These are phyloP conservation scores for Trochalopteron elliotii DNA, from an alignment of 2,113 vertebrate genomes.

Conservation along the genomic window DNA sequence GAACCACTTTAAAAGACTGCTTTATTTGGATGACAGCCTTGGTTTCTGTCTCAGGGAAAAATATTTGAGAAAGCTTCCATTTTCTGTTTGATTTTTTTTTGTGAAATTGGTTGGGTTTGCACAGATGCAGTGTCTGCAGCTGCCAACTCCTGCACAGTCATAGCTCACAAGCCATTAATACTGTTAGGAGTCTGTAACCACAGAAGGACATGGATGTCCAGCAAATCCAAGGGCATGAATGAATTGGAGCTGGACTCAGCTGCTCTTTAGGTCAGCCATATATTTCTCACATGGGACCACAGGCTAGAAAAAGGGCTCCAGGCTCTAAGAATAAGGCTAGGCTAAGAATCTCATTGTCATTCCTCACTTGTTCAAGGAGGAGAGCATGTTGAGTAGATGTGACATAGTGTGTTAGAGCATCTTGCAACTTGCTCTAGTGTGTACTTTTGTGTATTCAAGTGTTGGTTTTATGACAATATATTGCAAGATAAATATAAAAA, in stretches of 20 bases:
- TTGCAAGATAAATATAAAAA: neutral
- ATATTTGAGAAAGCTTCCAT: neutral
- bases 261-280: neutral
- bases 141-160: neutral
- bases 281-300: neutral
- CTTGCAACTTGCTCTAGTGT: neutral
- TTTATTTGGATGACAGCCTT: neutral
- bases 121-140: neutral
- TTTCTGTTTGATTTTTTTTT: neutral
- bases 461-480: neutral
- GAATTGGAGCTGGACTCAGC: neutral
- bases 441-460: fast-evolving
- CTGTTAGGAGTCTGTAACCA: neutral
- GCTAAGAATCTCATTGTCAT: neutral
- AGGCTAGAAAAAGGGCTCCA: neutral
- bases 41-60: neutral
- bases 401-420: fast-evolving
- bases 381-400: neutral
- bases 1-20: neutral
- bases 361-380: neutral
- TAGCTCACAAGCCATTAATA: neutral
- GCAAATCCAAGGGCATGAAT: neutral
- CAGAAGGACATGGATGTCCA: neutral
- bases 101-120: neutral
- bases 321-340: neutral